Percentiles rank a stretch among this genome's conserved stretches.
These are phyloP conservation scores for Anolis sagrei DNA, from an alignment of 2,113 vertebrate species.

Conservation along the genomic window DNA sequence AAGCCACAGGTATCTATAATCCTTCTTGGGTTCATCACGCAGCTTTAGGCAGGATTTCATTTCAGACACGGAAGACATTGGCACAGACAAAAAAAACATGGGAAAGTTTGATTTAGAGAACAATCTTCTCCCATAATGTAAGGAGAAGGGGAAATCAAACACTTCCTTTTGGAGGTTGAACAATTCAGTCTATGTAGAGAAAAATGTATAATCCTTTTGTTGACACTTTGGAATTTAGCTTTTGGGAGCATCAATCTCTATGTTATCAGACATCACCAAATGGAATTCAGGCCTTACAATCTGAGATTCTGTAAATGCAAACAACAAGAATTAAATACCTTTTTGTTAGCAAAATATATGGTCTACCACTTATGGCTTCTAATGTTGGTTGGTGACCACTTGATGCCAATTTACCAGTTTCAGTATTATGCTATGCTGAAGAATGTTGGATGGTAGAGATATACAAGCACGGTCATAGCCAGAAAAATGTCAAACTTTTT, in stretches of 20 bases:
- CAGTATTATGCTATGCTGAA: too few species aligned
- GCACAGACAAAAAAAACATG: background rate
- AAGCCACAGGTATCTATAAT: slow-evolving; percentile 79
- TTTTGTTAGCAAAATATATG: background rate
- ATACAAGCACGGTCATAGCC: too few species aligned
- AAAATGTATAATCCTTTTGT: background rate
- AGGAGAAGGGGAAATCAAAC: background rate
- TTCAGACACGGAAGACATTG: slow-evolving; percentile 3
- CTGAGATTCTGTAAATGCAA: background rate
- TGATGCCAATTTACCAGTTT: background rate
- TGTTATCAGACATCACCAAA: background rate
- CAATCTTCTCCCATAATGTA: slow-evolving; percentile 9
- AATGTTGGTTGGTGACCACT: background rate
- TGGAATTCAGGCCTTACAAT: background rate
- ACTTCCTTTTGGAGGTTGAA: background rate
- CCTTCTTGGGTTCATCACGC: slow-evolving; percentile 76
- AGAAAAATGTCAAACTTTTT: too few species aligned
- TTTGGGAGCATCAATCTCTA: background rate
- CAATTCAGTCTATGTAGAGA: background rate
- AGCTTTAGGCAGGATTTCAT: background rate
- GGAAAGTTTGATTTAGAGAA: slow-evolving; percentile 10
- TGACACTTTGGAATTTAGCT: too few species aligned
- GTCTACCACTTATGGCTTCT: background rate
- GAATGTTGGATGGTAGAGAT: too few species aligned
- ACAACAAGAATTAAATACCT: background rate